Percentiles rank a stretch among this genome's conserved stretches.
phyloP scores from a whole-genome alignment of 2,888 invertebrate genomes.

The Coleophora deauratella region DNA sequence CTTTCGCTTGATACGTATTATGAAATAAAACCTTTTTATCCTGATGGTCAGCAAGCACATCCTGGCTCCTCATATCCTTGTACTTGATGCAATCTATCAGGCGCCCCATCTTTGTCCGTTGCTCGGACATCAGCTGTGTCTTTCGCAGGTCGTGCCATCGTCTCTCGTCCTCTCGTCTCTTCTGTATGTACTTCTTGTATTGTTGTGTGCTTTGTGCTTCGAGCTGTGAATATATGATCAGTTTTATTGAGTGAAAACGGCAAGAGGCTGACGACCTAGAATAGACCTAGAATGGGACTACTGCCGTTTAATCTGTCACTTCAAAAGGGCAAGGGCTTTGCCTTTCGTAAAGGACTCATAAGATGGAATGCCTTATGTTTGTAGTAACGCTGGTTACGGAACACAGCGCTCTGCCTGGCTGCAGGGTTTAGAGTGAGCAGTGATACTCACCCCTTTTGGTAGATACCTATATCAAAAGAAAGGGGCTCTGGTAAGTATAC shows the following conservation, averaged over 20 bases:
- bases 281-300: too few relatives aligned
- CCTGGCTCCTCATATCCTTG: constrained; percentile 42
- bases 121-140: constrained; percentile 32
- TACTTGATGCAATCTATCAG: constrained; percentile 39
- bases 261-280: too few relatives aligned
- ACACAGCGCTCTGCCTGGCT: too few relatives aligned
- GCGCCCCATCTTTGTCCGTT: constrained; percentile 29
- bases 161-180: constrained; percentile 54
- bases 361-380: too few relatives aligned
- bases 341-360: too few relatives aligned
- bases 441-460: too few relatives aligned
- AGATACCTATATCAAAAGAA: too few relatives aligned
- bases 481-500: too few relatives aligned
- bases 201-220: constrained; percentile 52
- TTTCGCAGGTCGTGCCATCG: constrained; percentile 51
- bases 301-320: neutral
- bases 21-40: too few relatives aligned
- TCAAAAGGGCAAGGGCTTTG: neutral
- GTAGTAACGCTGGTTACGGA: too few relatives aligned
- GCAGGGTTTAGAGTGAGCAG: too few relatives aligned
- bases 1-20: too few relatives aligned
- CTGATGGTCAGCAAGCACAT: constrained; percentile 35
- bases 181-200: constrained; percentile 60
- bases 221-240: constrained; percentile 25
- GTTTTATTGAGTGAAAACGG: neutral